Percentiles rank a stretch among this genome's conserved stretches.
phyloP scores from a whole-genome alignment of 1,140 invertebrate species.

The Calycopis cecrops region DNA sequence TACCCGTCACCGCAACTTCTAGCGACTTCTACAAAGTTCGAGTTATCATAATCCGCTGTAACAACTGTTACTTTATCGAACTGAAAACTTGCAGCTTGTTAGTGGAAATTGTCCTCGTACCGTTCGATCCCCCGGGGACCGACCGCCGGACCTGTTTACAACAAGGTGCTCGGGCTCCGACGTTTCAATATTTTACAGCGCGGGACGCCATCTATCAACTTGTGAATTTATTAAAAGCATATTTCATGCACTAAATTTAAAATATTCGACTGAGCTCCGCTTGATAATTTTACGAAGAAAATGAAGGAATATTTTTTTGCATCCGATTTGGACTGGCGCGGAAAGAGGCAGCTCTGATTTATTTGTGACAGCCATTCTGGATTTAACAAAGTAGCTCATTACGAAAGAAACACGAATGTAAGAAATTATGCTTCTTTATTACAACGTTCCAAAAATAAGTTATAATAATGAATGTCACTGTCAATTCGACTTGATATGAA shows the following conservation, averaged over 20 bases:
- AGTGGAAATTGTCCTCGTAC: slow-evolving; percentile 4
- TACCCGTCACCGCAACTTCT: neutral
- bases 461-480: too few species aligned
- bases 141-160: neutral
- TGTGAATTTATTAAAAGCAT: neutral
- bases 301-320: too few species aligned
- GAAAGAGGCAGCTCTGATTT: too few species aligned
- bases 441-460: too few species aligned
- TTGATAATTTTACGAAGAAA: too few species aligned
- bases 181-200: neutral
- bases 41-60: neutral
- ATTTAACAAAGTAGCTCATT: too few species aligned
- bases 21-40: neutral
- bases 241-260: neutral
- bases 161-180: slow-evolving; percentile 1
- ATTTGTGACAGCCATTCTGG: too few species aligned
- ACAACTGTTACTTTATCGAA: neutral
- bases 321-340: too few species aligned
- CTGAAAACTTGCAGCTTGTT: slow-evolving; percentile 11
- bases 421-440: too few species aligned
- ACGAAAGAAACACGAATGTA: too few species aligned
- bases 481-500: too few species aligned
- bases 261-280: too few species aligned
- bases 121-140: neutral
- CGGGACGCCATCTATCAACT: neutral